Evolutionary conservation across 1,140 invertebrate genomes (phyloP).

Genomic region (Drosophila pseudoananassae): DNA sequence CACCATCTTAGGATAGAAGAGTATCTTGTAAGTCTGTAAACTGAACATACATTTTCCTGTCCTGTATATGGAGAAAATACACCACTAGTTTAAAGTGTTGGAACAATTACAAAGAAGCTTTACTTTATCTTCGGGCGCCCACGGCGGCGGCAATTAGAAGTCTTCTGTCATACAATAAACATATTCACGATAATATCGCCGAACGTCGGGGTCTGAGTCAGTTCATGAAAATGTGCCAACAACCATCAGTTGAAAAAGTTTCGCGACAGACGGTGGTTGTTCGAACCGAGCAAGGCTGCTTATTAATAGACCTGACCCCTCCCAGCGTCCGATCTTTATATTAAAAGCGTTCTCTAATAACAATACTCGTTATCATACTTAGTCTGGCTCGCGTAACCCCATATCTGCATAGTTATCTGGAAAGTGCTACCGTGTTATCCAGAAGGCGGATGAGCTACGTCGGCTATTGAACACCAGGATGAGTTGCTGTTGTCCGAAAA

Average conservation of each 20-base stretch:
- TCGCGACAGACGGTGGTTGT: slow-evolving; percentile 39
- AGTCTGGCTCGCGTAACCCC: neutral
- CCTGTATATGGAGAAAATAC: slow-evolving; percentile 8
- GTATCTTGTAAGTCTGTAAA: neutral
- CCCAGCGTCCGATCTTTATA: neutral
- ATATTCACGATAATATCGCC: slow-evolving; percentile 9
- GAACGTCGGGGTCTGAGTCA: slow-evolving; percentile 14
- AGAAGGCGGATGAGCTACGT: neutral
- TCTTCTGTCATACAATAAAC: slow-evolving; percentile 16
- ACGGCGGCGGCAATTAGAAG: neutral
- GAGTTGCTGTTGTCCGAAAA: neutral
- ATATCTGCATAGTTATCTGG: neutral
- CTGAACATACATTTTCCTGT: neutral
- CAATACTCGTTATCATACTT: neutral
- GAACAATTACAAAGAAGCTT: slow-evolving; percentile 6
- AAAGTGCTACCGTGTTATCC: neutral
- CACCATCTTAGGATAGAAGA: neutral
- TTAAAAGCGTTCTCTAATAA: neutral
- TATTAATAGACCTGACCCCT: slow-evolving; percentile 22
- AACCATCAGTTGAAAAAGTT: slow-evolving; percentile 51
- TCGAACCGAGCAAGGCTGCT: slow-evolving; percentile 8
- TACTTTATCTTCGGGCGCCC: neutral
- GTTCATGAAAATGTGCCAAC: slow-evolving; percentile 29
- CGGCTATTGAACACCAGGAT: neutral
- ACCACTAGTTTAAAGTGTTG: neutral